Conservation (phyloP, 2,797 vertebrate genomes). For the Syngnathus rostellatus region DNA sequence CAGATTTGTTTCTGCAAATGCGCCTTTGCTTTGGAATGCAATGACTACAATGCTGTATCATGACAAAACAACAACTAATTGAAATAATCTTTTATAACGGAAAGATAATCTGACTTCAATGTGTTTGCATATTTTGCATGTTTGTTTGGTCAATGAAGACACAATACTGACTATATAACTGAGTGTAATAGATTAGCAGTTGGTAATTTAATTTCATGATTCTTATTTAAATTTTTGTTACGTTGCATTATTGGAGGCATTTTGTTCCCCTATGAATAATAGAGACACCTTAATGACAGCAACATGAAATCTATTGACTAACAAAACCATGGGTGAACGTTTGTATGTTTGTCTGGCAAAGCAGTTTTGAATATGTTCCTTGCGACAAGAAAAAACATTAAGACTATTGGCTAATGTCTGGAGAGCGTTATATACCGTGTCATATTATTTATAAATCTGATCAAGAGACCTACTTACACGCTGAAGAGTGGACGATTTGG, state of each 20-base stretch:
- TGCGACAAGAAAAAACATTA: no score
- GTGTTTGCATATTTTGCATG: no score
- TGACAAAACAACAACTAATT: background rate
- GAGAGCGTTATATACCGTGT: no score
- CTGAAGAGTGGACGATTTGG: background rate
- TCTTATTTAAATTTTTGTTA: background rate
- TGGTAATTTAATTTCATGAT: background rate
- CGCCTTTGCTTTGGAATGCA: constrained; percentile 3
- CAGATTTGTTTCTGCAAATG: constrained; percentile 28
- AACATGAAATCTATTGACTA: background rate
- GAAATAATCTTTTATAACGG: background rate
- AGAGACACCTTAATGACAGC: background rate
- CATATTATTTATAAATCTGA: no score
- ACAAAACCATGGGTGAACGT: background rate
- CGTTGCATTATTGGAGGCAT: background rate
- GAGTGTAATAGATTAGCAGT: no score
- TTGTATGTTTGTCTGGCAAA: no score
- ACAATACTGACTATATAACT: no score
- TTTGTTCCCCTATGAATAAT: background rate
- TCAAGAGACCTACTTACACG: background rate
- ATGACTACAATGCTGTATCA: background rate
- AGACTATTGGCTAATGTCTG: no score
- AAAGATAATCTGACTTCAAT: no score
- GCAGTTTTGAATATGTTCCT: no score
- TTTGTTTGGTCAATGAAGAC: no score